Base-by-base conservation (phyloP, 2,797 vertebrate species). In the Molossus alvarezi region DNA sequence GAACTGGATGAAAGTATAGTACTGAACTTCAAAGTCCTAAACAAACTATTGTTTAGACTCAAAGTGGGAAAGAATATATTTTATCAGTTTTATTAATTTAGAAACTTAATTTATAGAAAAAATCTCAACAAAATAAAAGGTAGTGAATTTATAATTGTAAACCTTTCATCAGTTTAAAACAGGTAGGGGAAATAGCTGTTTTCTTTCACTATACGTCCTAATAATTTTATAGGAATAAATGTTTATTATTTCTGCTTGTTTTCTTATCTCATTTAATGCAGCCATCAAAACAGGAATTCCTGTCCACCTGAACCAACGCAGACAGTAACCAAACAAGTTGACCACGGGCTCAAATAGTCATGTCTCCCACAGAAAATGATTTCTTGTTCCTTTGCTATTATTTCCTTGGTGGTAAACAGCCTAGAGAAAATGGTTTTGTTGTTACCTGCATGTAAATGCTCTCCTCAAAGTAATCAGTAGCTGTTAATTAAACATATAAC, bases 241-340 rank as follows among this genome's bases (percentile, higher is more conserved):
- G 83, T 95, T 97, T 95, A 84, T 76, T 95, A 62, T 94, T 94
- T 89, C 86, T 90, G 25, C 71, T 93, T 97, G 17, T 71, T 95
- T 96, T 96, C 92, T 84, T 95, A 95, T 84, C 80, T 89, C 84
- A 10, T n/a, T 62, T 89, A 85, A 95, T 60, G 91, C 55, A 95
- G 85, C 64, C 83, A 86, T 95, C 64, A 97, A 95, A 94, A 97
- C 88, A 96, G 84, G 92, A 97, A 95, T 91, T 97, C 84, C 90
- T 95, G 88, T 92, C 71, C 86, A 97, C 92, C 80, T 94, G 88
- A 73, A 95, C 76, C 93, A 93, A 90, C 17, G 48, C 37, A 95
- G 88, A 95, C 57, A 91, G 21, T 75, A 96, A 37, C 65, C 84
- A 90, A 95, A 95, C 58, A 94, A 91, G 55, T 12, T 71, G 65